Evolutionary conservation across 2,888 invertebrate genomes (phyloP).

Genomic region (Chrysodeixis includens): DNA sequence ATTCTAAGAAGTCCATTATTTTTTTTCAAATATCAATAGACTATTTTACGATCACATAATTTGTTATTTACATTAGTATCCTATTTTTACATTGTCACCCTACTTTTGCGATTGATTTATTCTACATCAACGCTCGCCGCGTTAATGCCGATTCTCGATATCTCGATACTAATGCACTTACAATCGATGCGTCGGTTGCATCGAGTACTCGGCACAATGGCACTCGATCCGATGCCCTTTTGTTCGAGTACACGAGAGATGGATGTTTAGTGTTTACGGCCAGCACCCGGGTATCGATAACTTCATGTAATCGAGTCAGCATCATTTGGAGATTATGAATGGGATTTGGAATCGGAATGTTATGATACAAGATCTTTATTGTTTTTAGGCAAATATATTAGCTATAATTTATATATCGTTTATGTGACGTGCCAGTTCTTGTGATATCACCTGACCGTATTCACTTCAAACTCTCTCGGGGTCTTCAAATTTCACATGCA

Average conservation of each 20-base stretch:
- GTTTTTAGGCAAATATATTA: neutral
- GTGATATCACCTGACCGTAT: too few species aligned
- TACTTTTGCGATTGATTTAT: slow-evolving; percentile 68
- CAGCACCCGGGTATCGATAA: slow-evolving; percentile 30
- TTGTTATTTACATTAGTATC: too few species aligned
- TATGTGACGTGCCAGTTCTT: too few species aligned
- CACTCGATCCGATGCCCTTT: slow-evolving; percentile 40
- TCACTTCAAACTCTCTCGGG: too few species aligned
- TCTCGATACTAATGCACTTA: slow-evolving; percentile 49
- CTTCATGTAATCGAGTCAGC: slow-evolving; percentile 26
- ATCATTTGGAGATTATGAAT: slow-evolving; percentile 16
- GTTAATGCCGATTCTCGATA: slow-evolving; percentile 65
- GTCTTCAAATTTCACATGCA: too few species aligned
- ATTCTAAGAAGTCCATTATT: too few species aligned
- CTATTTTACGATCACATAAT: too few species aligned
- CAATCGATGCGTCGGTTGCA: slow-evolving; percentile 44
- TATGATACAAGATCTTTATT: neutral
- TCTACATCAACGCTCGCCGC: slow-evolving; percentile 67
- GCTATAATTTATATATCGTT: too few species aligned
- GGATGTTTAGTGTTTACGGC: slow-evolving; percentile 50
- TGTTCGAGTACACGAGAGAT: slow-evolving; percentile 50
- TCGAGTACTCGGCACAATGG: slow-evolving; percentile 40
- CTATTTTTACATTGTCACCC: slow-evolving; percentile 47
- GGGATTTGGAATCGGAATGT: neutral
- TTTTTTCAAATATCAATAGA: too few species aligned